A percentile compares a stretch with the other conserved stretches of the same genome.
Evolutionary conservation across 2,888 invertebrate species (phyloP).

Genomic region (Drosophila acutilabella): DNA sequence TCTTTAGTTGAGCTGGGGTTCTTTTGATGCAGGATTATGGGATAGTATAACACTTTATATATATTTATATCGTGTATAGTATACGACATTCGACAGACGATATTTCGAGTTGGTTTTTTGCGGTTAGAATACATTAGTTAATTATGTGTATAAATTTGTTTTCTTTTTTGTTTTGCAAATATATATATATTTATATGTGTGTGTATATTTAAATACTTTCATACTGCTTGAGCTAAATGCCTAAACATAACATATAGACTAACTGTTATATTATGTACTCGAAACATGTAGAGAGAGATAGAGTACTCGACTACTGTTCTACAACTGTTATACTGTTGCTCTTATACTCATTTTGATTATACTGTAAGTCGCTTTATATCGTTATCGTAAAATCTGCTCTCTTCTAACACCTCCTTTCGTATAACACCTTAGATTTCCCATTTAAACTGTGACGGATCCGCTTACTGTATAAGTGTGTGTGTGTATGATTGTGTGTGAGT

Average conservation of each 20-base stretch:
- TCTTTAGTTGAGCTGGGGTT: conserved; percentile 43
- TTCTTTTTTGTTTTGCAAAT: conserved; percentile 18
- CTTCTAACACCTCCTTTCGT: conserved; percentile 23
- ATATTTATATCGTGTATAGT: conserved; percentile 17
- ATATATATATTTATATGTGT: conserved; percentile 9
- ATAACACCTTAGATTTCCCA: conserved; percentile 18
- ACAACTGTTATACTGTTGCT: conserved; percentile 15
- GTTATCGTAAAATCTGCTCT: conserved; percentile 31
- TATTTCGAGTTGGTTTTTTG: conserved; percentile 45
- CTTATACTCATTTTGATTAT: conserved; percentile 31
- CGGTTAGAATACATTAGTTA: conserved; percentile 60
- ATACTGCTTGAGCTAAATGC: conserved; percentile 77
- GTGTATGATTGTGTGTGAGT: conserved; percentile 14
- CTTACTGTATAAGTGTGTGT: conserved; percentile 54
- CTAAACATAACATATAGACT: conserved; percentile 59
- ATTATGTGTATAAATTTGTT: conserved; percentile 24
- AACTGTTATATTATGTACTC: conserved; percentile 30
- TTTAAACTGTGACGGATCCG: conserved; percentile 69
- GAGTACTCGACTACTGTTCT: conserved; percentile 27
- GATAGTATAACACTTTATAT: conserved; percentile 28
- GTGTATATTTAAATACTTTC: conserved; percentile 44
- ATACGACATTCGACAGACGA: conserved; percentile 59
- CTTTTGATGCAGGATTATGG: neutral
- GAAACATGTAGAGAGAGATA: conserved; percentile 44
- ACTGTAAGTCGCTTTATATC: conserved; percentile 15